Conservation (phyloP, 2,113 vertebrate species). For the Trogon surrucura region DNA sequence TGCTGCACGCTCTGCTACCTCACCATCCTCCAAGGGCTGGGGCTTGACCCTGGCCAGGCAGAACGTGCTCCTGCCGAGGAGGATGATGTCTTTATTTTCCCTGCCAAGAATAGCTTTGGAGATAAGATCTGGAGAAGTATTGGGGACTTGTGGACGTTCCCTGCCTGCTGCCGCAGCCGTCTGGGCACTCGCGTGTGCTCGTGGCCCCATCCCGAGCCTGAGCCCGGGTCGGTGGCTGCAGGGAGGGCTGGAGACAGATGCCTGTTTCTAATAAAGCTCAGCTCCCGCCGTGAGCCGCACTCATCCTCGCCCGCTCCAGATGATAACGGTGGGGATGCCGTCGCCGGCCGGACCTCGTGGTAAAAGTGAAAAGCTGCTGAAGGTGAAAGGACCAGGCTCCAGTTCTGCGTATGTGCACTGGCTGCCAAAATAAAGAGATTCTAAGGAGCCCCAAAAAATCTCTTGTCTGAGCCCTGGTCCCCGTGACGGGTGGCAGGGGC, state of each 20-base stretch:
- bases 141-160: not conserved
- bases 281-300: not conserved
- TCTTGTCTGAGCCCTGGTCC: accelerated
- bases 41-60: not conserved
- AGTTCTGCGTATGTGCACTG: accelerated
- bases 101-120: accelerated
- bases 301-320: slow-evolving; percentile 1
- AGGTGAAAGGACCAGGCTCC: not conserved
- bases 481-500: not conserved
- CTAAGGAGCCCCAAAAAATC: not conserved
- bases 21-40: not conserved
- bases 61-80: accelerated
- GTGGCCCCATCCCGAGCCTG: not conserved
- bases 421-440: not conserved
- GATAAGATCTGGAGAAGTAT: not conserved
- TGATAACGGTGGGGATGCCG: not conserved
- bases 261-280: not conserved
- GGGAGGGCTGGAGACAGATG: not conserved
- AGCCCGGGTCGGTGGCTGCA: accelerated
- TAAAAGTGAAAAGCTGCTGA: not conserved
- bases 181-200: not conserved
- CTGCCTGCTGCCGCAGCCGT: not conserved
- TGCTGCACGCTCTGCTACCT: slow-evolving; percentile 9
- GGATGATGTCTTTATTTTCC: not conserved
- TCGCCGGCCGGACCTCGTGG: not conserved